Conservation (phyloP, 1,140 invertebrate genomes). For the Aricia agestis region DNA sequence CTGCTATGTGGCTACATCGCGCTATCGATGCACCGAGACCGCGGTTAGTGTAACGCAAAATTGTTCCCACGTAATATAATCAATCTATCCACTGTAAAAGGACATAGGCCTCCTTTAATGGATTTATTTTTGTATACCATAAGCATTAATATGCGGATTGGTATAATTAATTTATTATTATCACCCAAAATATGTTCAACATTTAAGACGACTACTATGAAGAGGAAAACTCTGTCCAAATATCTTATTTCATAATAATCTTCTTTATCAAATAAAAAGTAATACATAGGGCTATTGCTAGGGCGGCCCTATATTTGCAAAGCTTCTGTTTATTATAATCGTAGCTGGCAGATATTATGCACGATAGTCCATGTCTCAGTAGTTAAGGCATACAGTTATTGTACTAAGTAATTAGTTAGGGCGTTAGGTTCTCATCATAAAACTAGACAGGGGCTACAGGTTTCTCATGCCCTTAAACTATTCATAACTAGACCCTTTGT, state of each 20-base stretch:
- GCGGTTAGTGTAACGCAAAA: background rate
- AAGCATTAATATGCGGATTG: background rate
- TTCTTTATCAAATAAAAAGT: too few relatives aligned
- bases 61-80: background rate
- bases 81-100: constrained; percentile 1
- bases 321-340: too few relatives aligned
- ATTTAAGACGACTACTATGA: too few relatives aligned
- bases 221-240: too few relatives aligned
- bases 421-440: constrained; percentile 1
- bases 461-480: constrained; percentile 5
- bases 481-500: background rate
- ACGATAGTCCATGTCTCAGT: background rate
- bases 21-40: background rate
- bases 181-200: too few relatives aligned
- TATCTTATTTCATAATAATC: too few relatives aligned
- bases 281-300: too few relatives aligned
- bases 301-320: too few relatives aligned
- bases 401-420: background rate
- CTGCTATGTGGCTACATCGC: background rate
- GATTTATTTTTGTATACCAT: background rate
- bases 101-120: constrained; percentile 2
- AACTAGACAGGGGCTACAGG: constrained; percentile 3
- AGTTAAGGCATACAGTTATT: background rate
- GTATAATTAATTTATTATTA: background rate
- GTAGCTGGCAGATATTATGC: too few relatives aligned